Evolutionary conservation across 2,113 vertebrate genomes (phyloP), one percentile per base, ranked within the genome.

Genomic region (Neogobius melanostomus): DNA sequence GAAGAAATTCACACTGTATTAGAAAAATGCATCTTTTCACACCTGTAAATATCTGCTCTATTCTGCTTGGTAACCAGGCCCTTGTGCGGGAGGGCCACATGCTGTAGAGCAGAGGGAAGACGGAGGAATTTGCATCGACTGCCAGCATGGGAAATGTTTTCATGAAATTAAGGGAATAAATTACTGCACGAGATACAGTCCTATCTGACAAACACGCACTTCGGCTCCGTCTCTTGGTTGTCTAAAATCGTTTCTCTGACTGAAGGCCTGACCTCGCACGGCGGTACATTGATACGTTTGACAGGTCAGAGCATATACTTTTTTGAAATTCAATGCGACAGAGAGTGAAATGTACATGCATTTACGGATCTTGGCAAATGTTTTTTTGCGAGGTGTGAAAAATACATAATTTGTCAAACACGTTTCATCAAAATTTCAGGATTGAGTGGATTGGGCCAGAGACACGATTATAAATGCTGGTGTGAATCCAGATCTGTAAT

Each of bases 31-130:
- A 92, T 93, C 89, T 93, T 92, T 94, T 93, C 92, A 92, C 92
- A 93, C 93, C 92, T 93, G 92, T 94, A 93, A 93, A 93, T 93
- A 92, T 94, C 92, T 88, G 75, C 89, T 91, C 88, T 91, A 90
- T 90, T 92, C 89, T 85, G 87, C 90, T 80, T 85, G 87, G 89
- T 90, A 85, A 85, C 85, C 85, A 84, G 83, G 80, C 80, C 85
- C 88, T 59, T 86, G 75, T 82, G 85, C 91, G 81, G 85, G 83
- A 87, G 80, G 86, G 86, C 85, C 85, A 86, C 86, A 88, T 84
- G 87, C 87, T 86, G 84, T 76, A 90, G 80, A 76, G 82, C 82
- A 80, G 76, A 87, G 87, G 81, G 80, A 75, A 63, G 61, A 83
- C 64, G 64, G 81, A 69, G 80, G 85, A 90, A 84, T 86, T 85